Percentiles rank a stretch among this genome's conserved stretches.
phyloP scores from a whole-genome alignment of 2,113 vertebrate genomes.

The Syrmaticus mikado region DNA sequence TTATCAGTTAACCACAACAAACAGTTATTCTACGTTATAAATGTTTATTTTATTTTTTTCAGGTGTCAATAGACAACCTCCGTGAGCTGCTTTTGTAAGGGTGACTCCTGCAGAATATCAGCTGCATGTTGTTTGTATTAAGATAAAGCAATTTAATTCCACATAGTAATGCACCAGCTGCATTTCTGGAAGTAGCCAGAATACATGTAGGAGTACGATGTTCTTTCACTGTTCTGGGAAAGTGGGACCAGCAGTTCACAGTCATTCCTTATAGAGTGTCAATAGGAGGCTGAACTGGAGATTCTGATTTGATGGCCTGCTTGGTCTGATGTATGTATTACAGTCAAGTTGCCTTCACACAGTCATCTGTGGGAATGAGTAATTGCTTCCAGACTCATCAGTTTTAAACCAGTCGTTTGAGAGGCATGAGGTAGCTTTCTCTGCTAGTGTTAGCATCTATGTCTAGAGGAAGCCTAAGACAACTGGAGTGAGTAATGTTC shows the following conservation, averaged over 20 bases:
- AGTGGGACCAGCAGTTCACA: neutral
- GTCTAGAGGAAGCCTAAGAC: neutral
- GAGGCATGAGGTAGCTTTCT: neutral
- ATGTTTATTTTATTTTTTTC: neutral
- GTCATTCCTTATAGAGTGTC: neutral
- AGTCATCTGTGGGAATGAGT: neutral
- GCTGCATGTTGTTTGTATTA: neutral
- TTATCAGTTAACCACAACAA: neutral
- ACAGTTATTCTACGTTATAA: neutral
- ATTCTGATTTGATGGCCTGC: neutral
- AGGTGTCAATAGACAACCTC: neutral
- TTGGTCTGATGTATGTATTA: neutral
- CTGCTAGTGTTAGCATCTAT: neutral
- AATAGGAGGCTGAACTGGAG: neutral
- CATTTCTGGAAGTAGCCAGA: neutral
- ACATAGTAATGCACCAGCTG: neutral
- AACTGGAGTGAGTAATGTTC: neutral
- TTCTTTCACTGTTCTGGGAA: neutral
- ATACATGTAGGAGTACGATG: neutral
- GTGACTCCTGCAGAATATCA: neutral
- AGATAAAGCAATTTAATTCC: neutral
- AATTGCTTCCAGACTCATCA: neutral
- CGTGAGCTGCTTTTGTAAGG: neutral
- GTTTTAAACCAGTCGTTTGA: neutral
- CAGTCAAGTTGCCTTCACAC: neutral